Percentiles rank a stretch among this genome's conserved stretches.
These are phyloP conservation scores for Typhlichthys subterraneus DNA, from an alignment of 2,797 vertebrate genomes.

Conservation along the genomic window DNA sequence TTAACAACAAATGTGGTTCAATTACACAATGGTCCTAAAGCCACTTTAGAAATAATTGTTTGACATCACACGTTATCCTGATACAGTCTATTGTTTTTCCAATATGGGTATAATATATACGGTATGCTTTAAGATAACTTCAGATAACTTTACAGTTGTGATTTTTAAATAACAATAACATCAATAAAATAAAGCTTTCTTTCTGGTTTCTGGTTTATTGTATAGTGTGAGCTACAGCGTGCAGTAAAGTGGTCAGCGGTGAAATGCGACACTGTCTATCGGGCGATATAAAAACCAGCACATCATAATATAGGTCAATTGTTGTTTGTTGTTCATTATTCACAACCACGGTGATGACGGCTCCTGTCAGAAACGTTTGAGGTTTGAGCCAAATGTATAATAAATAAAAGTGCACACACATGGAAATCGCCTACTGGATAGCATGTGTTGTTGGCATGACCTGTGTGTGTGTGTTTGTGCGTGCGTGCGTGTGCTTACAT, in stretches of 20 bases:
- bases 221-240: background rate
- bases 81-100: too few species aligned
- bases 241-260: background rate
- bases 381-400: slow-evolving; percentile 2
- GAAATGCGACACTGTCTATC: background rate
- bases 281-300: background rate
- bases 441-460: slow-evolving; percentile 56
- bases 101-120: too few species aligned
- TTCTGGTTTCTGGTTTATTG: too few species aligned
- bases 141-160: too few species aligned
- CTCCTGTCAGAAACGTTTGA: slow-evolving; percentile 44
- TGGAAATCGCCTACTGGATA: slow-evolving; percentile 60
- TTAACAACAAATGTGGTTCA: too few species aligned
- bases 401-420: slow-evolving; percentile 47
- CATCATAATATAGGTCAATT: slow-evolving; percentile 5
- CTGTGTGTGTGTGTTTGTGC: slow-evolving; percentile 13
- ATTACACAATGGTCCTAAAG: too few species aligned
- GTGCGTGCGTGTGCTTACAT: slow-evolving; percentile 7
- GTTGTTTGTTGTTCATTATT: slow-evolving; percentile 11
- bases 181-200: too few species aligned
- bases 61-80: too few species aligned
- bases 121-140: too few species aligned
- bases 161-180: too few species aligned
- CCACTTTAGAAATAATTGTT: too few species aligned
- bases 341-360: slow-evolving; percentile 19